Evolutionary conservation across 2,113 vertebrate species (phyloP), one percentile per base, ranked within the genome.

Genomic region (Barnardius zonarius): DNA sequence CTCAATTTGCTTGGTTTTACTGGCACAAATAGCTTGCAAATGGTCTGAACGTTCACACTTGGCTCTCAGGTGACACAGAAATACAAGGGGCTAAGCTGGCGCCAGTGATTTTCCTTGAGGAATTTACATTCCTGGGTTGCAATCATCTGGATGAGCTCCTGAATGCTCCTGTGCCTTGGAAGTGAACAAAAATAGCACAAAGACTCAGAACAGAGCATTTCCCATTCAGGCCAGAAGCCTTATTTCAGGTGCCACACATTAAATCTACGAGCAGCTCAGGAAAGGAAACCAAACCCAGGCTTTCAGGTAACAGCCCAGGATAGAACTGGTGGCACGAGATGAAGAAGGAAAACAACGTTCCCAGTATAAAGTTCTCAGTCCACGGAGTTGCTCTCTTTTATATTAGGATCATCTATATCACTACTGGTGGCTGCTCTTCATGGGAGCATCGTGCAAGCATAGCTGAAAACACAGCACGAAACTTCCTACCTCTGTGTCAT

Each of bases 401-500:
- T 16, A 44, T 25, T 9, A 64, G 57, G 70, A 43, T 8, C 10
- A 84, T 43, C 13, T 64, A 59, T 52, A 7, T 48, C 84, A 49
- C 19, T 39, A 17, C 5, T 6, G 41, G 51, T 19, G 23, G 30
- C 37, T 44, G 51, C 33, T 67, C 63, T 79, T 46, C 14, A 86
- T 69, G 54, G 83, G 27, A 76, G 25, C n/a, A 31, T 17, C 6
- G 0, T 25, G 48, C 33, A 57, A 83, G 55, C 31, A 19, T 2
- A 84, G 44, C 25, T 49, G 78, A 66, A 85, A 52, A 62, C 7
- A 49, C 74, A 90, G 43, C 48, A 46, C 41, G 17, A 6, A 86
- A 62, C 17, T 92, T 11, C 93, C 52, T 66, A 99, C 99, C 98
- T 99, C 99, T 79, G 98, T 98, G 88, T 99, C 99, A 78, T 99